Evolutionary conservation across 2,113 vertebrate genomes (phyloP), one percentile per base, ranked within the genome.

Genomic region (Notarius quadriscutis): DNA sequence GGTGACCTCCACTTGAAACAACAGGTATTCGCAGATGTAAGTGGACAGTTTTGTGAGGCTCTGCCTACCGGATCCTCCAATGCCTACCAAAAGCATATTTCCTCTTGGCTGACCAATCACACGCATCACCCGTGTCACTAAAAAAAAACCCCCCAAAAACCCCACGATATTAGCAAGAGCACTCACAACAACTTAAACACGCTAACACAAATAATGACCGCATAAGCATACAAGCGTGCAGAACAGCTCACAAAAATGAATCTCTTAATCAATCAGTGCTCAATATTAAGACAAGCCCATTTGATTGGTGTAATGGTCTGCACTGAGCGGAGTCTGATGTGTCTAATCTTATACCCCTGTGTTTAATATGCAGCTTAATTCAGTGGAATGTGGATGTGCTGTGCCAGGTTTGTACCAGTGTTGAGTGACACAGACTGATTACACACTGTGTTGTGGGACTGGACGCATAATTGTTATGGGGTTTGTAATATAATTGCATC

Each of bases 41-140:
- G 97, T 94, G 0, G 97, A 95, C 78, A 98, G 90, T 83, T 95
- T 96, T 6, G 96, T 94, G 63, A 98, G 93, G 34, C 97, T 98
- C 92, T 96, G 96, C 78, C 96, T 94, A 8, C 97, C 97, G 0
- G 97, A 98, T 87, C 97, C 96, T 12, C 97, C 97, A 0, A 97
- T 95, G 67, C 97, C 97, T 62, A 98, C 95, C 90, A 98, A 90
- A 53, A 98, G 94, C 97, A 97, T 97, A 93, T 97, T 97, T 15
- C 97, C 97, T 7, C 97, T 93, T 1, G 93, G 96, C 93, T 98
- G 96, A 86, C 97, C 95, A 82, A 97, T 97, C 27, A 98, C 97
- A n/a, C 97, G 95, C 18, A 96, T 93, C 0, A 96, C 93, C 14
- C 96, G 94, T 1, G 95, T 94, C 77, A 96, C 96, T 96, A 92